These are phyloP conservation scores for Clamator glandarius DNA, from an alignment of 2,797 vertebrate genomes.

Conservation along the genomic window DNA sequence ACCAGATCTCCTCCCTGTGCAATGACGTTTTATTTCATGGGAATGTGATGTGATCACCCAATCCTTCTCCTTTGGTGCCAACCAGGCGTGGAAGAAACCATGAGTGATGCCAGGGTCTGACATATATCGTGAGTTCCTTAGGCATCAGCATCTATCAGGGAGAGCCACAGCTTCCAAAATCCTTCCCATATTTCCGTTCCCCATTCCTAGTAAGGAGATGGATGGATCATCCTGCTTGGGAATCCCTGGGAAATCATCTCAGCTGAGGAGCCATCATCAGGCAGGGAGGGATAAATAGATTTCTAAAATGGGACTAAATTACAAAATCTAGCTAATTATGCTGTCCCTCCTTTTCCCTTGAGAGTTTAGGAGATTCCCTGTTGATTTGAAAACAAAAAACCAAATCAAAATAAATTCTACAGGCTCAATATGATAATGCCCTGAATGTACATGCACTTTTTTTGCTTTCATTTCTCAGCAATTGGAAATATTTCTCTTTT, in stretches of 20 bases:
- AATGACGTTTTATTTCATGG: too few relatives aligned
- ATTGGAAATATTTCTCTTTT: not conserved
- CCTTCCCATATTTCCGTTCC: not conserved
- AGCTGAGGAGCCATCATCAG: not conserved
- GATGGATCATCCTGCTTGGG: not conserved
- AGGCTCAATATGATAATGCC: not conserved
- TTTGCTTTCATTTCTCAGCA: not conserved
- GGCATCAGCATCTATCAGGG: not conserved
- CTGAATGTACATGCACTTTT: not conserved
- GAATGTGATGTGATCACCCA: accelerated
- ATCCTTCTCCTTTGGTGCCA: not conserved
- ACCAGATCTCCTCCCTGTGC: not conserved
- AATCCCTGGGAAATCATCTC: not conserved
- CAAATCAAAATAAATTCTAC: not conserved
- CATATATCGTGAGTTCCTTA: accelerated
- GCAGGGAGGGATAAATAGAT: not conserved
- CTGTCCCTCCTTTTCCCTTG: not conserved
- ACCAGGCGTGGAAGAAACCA: not conserved
- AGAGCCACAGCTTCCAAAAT: accelerated
- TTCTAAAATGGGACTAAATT: not conserved
- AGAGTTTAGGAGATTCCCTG: not conserved
- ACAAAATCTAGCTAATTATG: not conserved
- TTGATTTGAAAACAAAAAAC: not conserved
- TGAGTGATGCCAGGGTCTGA: not conserved
- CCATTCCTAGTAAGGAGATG: not conserved